phyloP scores from a whole-genome alignment of 1,140 invertebrate species.

The Drosophila nikananu region DNA sequence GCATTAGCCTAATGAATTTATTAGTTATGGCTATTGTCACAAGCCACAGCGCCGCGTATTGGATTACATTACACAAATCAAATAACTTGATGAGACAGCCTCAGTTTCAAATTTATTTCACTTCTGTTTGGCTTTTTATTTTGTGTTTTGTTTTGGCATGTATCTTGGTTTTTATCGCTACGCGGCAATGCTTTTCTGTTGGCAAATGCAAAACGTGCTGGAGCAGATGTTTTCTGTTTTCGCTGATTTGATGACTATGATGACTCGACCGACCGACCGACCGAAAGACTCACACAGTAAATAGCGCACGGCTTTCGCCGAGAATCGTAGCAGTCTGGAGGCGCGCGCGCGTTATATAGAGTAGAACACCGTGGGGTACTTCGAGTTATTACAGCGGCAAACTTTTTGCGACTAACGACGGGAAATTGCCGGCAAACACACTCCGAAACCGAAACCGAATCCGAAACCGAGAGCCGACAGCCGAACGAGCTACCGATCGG shows the following conservation, averaged over 20 bases:
- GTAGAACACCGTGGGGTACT: constrained; percentile 20
- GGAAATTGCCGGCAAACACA: constrained; percentile 54
- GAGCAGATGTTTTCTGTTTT: constrained; percentile 63
- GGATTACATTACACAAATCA: constrained; percentile 39
- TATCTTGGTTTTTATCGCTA: constrained; percentile 10
- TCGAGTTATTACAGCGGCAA: constrained; percentile 78
- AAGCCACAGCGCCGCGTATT: not conserved
- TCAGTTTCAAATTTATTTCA: constrained; percentile 18
- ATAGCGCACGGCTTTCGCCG: constrained; percentile 18
- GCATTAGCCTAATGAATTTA: constrained; percentile 79
- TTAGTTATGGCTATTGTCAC: constrained; percentile 39
- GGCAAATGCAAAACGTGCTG: constrained; percentile 58
- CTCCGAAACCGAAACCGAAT: constrained; percentile 35
- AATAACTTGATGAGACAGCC: constrained; percentile 7
- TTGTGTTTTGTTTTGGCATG: constrained; percentile 1
- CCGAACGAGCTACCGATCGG: constrained; percentile 1
- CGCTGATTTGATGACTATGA: constrained; percentile 39
- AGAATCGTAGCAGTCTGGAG: constrained; percentile 28
- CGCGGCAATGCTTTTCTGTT: constrained; percentile 5
- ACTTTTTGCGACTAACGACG: constrained; percentile 68
- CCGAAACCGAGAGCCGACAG: not conserved
- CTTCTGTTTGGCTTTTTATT: constrained; percentile 18
- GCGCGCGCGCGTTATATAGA: constrained; percentile 20
- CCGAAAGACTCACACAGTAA: constrained; percentile 37
- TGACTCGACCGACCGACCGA: constrained; percentile 23